phyloP scores from a whole-genome alignment of 2,888 invertebrate species.

The Zaprionus lineosus region DNA sequence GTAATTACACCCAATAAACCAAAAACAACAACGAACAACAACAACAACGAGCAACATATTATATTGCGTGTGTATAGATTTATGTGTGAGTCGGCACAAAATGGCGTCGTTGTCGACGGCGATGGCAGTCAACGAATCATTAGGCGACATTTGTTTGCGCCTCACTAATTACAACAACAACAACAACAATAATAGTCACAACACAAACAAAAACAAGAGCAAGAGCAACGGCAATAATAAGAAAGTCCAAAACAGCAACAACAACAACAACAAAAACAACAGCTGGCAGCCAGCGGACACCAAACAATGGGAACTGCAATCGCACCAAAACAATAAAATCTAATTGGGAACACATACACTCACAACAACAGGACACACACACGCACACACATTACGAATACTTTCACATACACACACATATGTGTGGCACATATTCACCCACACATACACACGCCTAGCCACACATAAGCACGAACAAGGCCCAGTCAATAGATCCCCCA shows the following conservation, averaged over 20 bases:
- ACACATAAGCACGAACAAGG: slow-evolving; percentile 26
- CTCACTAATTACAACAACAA: slow-evolving; percentile 76
- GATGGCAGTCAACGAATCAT: slow-evolving; percentile 64
- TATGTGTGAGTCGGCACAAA: slow-evolving; percentile 52
- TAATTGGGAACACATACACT: slow-evolving; percentile 74
- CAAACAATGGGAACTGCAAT: slow-evolving; percentile 64
- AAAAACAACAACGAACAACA: slow-evolving; percentile 40
- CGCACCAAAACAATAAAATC: slow-evolving; percentile 78
- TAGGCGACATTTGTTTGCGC: slow-evolving; percentile 78
- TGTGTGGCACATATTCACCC: slow-evolving; percentile 11
- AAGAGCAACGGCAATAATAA: slow-evolving; percentile 29
- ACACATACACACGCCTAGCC: slow-evolving; percentile 19
- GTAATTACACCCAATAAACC: slow-evolving; percentile 66
- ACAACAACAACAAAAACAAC: slow-evolving; percentile 45
- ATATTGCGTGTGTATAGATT: slow-evolving; percentile 35
- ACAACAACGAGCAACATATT: slow-evolving; percentile 35
- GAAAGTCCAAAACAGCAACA: slow-evolving; percentile 49
- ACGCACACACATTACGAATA: slow-evolving; percentile 60
- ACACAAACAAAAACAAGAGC: slow-evolving; percentile 3
- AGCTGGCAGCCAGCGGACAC: slow-evolving; percentile 32
- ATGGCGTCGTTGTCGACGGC: slow-evolving; percentile 55
- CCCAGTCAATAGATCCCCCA: slow-evolving; percentile 26
- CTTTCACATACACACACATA: slow-evolving; percentile 46
- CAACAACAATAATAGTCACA: slow-evolving; percentile 48
- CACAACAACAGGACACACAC: slow-evolving; percentile 19